Evolutionary conservation across 2,888 invertebrate species (phyloP), one percentile per base, ranked within the genome.

Genomic region (Rhingia campestris): DNA sequence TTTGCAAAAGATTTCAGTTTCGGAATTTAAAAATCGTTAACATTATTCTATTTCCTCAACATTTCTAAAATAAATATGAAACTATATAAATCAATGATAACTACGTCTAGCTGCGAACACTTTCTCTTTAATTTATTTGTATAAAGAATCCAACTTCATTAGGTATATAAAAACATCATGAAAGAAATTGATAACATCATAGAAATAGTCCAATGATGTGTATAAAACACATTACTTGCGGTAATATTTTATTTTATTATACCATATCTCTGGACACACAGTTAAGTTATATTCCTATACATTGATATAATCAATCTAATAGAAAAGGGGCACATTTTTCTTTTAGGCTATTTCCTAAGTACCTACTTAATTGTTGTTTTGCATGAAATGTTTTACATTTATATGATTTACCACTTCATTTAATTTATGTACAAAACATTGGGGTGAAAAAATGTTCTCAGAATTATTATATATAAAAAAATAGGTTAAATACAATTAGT

Each of bases 311-410:
- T 59, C 61, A 53, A 33, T 33, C 33, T 41, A 45, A 53, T n/a
- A 22, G 6, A 58, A 37, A 14, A 9, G 1, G 47, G 35, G 45
- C 22, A 33, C 51, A n/a, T 43, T 12, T 33, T 43, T 14, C 37
- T 14, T 72, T 43, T 30, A 35, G 54, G 7, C 4, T 64, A 64
- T 54, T 37, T 64, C 10, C 14, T 56, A 6, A 5, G 41, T 45
- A 45, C 5, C 30, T 43, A 32, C 58, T 69, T 69, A 76, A 76
- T 45, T 76, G 47, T 67, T 41, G 41, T 39, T 75, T 67, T 32
- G 32, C 75, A 76, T 69, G 67, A 67, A 53, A 47, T 43, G 33
- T 12, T 51, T 59, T 59, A 49, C 30, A 33, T 61, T 33, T 35
- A 32, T 35, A 66, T 33, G 14, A 56, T 33, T 56, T 51, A 49